Conservation (phyloP, 2,113 vertebrate species). For the Phaetusa simplex region DNA sequence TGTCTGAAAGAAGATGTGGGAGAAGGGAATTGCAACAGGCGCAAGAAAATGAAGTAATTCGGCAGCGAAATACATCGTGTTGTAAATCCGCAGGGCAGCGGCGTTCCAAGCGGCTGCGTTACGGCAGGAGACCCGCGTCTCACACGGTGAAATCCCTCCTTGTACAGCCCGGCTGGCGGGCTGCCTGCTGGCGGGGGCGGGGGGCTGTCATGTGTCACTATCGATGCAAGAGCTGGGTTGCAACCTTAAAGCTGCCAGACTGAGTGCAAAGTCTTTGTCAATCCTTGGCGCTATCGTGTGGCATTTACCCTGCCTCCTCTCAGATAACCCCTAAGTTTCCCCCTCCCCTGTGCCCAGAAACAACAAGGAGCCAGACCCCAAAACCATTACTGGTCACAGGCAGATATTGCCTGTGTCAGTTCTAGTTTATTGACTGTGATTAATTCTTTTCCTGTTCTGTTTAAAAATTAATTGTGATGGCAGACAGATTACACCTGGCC, state of each 20-base stretch:
- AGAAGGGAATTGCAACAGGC: neutral
- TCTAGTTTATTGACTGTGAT: neutral
- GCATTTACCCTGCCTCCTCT: neutral
- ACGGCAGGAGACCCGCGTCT: fast-evolving
- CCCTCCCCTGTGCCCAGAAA: neutral
- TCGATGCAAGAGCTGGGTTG: neutral
- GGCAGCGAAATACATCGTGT: fast-evolving
- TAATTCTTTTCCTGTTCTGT: neutral
- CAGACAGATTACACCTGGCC: neutral
- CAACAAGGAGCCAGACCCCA: neutral
- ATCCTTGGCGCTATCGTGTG: too few relatives aligned
- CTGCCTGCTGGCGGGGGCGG: neutral
- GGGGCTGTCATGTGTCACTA: fast-evolving
- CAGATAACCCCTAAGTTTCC: neutral
- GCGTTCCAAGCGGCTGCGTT: neutral
- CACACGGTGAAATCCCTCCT: fast-evolving
- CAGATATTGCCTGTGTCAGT: fast-evolving
- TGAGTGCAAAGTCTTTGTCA: neutral
- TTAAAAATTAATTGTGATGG: neutral
- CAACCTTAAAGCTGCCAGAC: neutral
- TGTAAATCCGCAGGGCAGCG: neutral
- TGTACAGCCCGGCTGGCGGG: neutral
- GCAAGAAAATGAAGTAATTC: neutral
- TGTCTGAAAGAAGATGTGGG: fast-evolving
- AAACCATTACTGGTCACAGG: fast-evolving